Evolutionary conservation across 2,797 vertebrate species (phyloP), one percentile per base, ranked within the genome.

Genomic region (Denticeps clupeoides): DNA sequence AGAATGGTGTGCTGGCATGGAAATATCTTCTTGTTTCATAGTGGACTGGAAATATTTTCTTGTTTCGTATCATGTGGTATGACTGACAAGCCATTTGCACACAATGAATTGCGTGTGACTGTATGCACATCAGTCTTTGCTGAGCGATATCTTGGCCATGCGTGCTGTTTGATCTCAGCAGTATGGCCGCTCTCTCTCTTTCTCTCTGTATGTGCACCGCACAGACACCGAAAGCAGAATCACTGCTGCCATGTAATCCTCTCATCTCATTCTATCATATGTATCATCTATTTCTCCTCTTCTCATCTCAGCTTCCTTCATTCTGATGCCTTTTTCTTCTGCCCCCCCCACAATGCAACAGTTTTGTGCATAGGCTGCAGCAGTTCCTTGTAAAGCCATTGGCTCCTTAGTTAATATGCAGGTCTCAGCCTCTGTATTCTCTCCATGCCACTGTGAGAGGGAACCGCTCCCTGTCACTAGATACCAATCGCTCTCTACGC

Each of bases 331-430:
- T 25, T 24, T 24, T 25, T 25, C 24, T 25, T 18, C 15, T 37
- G 16, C 37, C 7, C 13, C 7, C n/a, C 18, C 28, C 38, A 48
- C 54, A 22, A 48, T 44, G 35, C 7, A 18, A 10, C 16, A 22
- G 41, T 33, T 26, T 41, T 40, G 25, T 24, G 40, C 51, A 49
- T 44, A 24, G 32, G 7, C 18, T 44, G 26, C 31, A 38, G 38
- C 27, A 44, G 7, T 41, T 26, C 37, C 25, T 51, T 33, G 31
- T 47, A 44, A 21, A 49, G 47, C 49, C 42, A 52, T 59, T 62
- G 59, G 40, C 41, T 33, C 44, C 37, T 32, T 63, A 52, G 52
- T 63, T 62, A 60, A 57, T 65, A 72, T 68, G 60, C 67, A 62
- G 49, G 60, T 55, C 68, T 69, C 62, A 59, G 49, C 57, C 55